Evolutionary conservation across 2,888 invertebrate species (phyloP), one percentile per base, ranked within the genome.

Genomic region (Cheilosia soror): DNA sequence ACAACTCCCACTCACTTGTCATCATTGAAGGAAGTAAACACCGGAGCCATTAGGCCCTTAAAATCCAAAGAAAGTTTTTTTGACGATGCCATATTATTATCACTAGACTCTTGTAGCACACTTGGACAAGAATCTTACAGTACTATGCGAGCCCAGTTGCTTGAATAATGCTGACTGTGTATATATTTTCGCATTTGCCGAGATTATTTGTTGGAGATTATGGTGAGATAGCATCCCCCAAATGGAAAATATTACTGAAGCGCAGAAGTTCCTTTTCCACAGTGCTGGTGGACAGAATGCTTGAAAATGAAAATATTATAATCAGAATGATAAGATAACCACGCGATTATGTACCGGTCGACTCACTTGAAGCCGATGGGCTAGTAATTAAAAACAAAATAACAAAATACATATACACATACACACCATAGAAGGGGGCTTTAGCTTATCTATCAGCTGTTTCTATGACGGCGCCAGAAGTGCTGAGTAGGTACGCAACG

Each of bases 11-110:
- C 88, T 88, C 90, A 94, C 94, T 91, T 92, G 89, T 95, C 94
- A 55, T 93, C 92, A 53, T 94, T 93, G 71, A 95, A 94, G 0
- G 96, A 94, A 0, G 96, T 95, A 88, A 96, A 95, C 0, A 95
- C 96, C 0, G 96, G 96, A 0, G 95, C 95, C 91, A 96, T 93
- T 13, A 95, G 90, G 7, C 96, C 96, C 88, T 93, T 93, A 79
- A 94, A 95, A 20, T 77, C 15, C 5, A 85, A 31, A 3, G 71
- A 51, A 27, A 68, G 6, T 51, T 72, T 81, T 53, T 80, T 62
- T 31, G 25, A 4, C 15, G 44, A 27, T 33, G 15, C 33, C 62
- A 65, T 71, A 29, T 20, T 55, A 42, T 15, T 53, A 3, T 27
- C 20, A 29, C 11, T 3, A 15, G 51, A 29, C 9, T 47, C 3